Evolutionary conservation across 2,797 vertebrate genomes (phyloP).

Genomic region (Hypotaenidia philippensis): DNA sequence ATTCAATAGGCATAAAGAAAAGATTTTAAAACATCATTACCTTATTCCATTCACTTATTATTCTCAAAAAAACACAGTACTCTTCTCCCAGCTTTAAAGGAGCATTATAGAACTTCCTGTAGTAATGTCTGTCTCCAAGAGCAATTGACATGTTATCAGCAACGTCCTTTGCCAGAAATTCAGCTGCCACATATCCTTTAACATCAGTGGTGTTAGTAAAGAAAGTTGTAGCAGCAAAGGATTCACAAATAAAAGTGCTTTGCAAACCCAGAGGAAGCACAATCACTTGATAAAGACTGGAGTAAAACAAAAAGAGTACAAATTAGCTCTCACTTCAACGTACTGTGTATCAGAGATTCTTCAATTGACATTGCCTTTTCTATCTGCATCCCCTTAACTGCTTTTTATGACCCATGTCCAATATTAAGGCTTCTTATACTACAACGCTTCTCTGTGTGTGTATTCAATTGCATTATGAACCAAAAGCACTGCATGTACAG

Average conservation of each 20-base stretch:
- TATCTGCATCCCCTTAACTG: neutral
- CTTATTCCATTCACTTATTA: conserved; percentile 89
- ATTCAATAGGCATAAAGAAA: neutral
- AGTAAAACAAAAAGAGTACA: conserved; percentile 52
- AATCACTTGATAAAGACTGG: conserved; percentile 92
- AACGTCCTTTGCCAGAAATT: conserved; percentile 82
- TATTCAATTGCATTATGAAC: neutral
- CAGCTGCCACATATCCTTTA: conserved; percentile 85
- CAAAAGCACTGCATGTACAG: neutral
- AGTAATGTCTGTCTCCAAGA: conserved; percentile 88
- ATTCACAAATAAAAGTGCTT: conserved; percentile 87
- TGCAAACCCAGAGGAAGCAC: conserved; percentile 85
- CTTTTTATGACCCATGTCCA: neutral
- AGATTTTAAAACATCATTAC: conserved; percentile 75
- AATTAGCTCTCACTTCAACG: neutral
- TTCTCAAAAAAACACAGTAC: conserved; percentile 89
- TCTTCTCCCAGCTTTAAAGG: conserved; percentile 86
- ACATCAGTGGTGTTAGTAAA: conserved; percentile 68
- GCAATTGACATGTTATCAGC: conserved; percentile 82
- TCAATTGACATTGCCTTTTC: neutral
- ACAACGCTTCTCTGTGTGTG: neutral
- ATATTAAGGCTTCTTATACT: rapidly evolving
- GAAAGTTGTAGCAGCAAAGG: conserved; percentile 73
- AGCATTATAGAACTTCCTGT: conserved; percentile 89
- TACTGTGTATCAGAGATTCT: neutral